Evolutionary conservation across 2,797 vertebrate genomes (phyloP).

Genomic region (Acropternis orthonyx): DNA sequence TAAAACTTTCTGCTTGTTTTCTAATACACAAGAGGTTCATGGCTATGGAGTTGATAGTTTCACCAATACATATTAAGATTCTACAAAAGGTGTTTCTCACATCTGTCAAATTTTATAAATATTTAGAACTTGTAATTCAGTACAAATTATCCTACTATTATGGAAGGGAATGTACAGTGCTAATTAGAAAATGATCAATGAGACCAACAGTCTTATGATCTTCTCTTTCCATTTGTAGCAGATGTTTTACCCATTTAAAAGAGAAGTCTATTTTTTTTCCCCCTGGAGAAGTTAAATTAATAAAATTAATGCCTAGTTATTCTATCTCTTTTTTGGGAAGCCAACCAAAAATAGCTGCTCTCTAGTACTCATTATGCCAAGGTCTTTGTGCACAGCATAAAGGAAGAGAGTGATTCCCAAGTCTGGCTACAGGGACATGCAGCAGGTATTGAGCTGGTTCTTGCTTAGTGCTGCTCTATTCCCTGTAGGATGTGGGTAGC

Average conservation of each 20-base stretch:
- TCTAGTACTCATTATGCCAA: not conserved
- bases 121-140: not conserved
- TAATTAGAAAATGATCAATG: constrained; percentile 7
- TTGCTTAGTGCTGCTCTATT: not conserved
- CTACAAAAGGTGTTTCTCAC: not conserved
- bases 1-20: not conserved
- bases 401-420: not conserved
- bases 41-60: not conserved
- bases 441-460: not conserved
- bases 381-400: not conserved
- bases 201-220: not conserved
- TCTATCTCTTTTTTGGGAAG: not conserved
- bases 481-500: not conserved
- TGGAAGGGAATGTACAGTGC: not conserved
- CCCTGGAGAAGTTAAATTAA: not conserved
- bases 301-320: not conserved
- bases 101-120: not conserved
- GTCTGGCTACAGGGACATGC: constrained; percentile 6
- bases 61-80: not conserved
- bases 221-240: not conserved
- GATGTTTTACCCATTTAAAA: not conserved
- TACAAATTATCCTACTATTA: not conserved
- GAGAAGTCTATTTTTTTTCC: not conserved
- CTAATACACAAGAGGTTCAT: not conserved
- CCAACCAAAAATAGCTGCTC: not conserved